Conservation (phyloP, 2,113 vertebrate species). For the Oxygymnocypris stewartii region DNA sequence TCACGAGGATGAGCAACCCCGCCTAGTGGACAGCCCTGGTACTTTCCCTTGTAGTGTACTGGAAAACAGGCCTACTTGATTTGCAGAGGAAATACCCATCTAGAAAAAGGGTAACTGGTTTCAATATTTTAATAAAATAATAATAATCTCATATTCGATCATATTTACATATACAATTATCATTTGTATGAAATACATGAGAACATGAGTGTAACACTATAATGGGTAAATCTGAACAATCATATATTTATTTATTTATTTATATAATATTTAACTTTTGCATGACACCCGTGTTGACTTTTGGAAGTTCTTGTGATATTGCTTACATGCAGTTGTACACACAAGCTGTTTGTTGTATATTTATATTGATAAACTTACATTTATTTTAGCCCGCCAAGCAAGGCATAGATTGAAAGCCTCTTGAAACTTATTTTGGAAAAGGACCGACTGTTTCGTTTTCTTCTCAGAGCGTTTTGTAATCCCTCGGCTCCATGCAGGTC, state of each 20-base stretch:
- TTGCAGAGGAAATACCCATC: not conserved
- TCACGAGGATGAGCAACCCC: constrained; percentile 38
- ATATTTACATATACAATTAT: not conserved
- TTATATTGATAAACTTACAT: not conserved
- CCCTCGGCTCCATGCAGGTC: not conserved
- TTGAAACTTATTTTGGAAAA: not conserved
- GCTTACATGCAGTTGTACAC: not conserved
- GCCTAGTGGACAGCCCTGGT: constrained; percentile 42
- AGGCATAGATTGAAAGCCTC: not conserved
- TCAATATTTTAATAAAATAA: not conserved
- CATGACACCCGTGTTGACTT: not conserved
- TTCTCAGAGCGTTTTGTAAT: not conserved
- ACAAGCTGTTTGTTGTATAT: not conserved
- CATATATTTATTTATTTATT: not conserved
- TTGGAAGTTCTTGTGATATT: not conserved
- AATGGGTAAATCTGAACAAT: not conserved
- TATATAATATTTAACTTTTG: not conserved
- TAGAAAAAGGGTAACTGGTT: not conserved
- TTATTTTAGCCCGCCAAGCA: not conserved
- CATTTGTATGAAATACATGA: not conserved
- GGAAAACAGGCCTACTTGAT: not conserved
- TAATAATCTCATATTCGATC: not conserved
- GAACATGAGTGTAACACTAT: not conserved
- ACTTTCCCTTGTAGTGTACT: not conserved
- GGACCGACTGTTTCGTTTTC: not conserved